Percentiles rank a stretch among this genome's conserved stretches.
Conservation (phyloP, 2,797 vertebrate species). For the Perodicticus potto region DNA sequence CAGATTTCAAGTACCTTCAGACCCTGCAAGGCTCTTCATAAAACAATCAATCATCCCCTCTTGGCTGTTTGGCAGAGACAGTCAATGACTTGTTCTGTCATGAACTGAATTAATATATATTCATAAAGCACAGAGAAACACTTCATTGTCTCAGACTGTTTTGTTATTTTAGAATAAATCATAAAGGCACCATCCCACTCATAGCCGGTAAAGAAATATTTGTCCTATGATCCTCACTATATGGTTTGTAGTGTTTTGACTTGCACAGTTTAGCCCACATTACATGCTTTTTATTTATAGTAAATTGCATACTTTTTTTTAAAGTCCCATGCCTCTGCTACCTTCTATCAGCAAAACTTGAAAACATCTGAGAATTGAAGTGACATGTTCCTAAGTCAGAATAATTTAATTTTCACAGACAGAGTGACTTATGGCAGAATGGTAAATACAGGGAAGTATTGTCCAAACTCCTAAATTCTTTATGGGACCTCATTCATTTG, state of each 20-base stretch:
- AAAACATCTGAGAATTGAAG: slow-evolving; percentile 16
- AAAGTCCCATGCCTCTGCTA: slow-evolving; percentile 9
- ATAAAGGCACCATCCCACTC: slow-evolving; percentile 73
- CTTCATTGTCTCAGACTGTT: slow-evolving; percentile 85
- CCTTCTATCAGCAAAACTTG: slow-evolving; percentile 26
- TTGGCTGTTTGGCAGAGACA: slow-evolving; percentile 76
- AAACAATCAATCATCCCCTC: slow-evolving; percentile 85
- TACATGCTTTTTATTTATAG: not conserved
- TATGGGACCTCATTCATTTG: slow-evolving; percentile 68
- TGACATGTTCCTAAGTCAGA: not conserved
- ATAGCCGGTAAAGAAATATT: slow-evolving; percentile 81
- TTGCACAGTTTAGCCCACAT: slow-evolving; percentile 58
- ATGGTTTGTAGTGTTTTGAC: slow-evolving; percentile 78
- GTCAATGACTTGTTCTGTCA: slow-evolving; percentile 85
- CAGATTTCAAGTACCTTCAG: slow-evolving; percentile 82
- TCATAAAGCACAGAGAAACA: slow-evolving; percentile 84
- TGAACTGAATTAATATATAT: slow-evolving; percentile 83
- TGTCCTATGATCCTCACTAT: slow-evolving; percentile 78
- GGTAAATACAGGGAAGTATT: not conserved
- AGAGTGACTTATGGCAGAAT: not conserved
- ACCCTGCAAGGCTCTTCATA: slow-evolving; percentile 73
- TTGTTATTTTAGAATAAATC: slow-evolving; percentile 86
- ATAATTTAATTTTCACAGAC: slow-evolving; percentile 33
- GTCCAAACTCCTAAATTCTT: slow-evolving; percentile 58
- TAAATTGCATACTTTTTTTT: slow-evolving; percentile 17